These are phyloP conservation scores for Chouioia cunea DNA, from an alignment of 2,888 invertebrate species.

Conservation along the genomic window DNA sequence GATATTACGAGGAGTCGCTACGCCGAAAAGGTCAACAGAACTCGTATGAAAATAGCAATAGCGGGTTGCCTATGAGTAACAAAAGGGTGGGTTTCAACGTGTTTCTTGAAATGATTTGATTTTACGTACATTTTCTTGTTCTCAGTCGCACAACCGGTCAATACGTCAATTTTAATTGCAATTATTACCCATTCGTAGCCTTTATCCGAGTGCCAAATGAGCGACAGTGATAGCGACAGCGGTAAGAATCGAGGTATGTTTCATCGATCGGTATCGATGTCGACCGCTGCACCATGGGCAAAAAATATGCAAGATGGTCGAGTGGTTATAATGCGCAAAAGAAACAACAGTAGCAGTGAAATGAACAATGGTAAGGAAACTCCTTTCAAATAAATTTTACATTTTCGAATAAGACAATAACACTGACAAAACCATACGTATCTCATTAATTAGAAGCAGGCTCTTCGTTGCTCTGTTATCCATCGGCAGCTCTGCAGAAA, in stretches of 20 bases:
- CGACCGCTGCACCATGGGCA: conserved; percentile 76
- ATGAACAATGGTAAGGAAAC: conserved; percentile 69
- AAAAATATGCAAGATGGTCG: conserved; percentile 73
- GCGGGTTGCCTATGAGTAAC: conserved; percentile 55
- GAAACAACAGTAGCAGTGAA: conserved; percentile 81
- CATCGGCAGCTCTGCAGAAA: conserved; percentile 87
- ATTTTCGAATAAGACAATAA: background rate
- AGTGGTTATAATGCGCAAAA: conserved; percentile 74
- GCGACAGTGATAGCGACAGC: conserved; percentile 71
- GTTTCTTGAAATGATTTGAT: no score
- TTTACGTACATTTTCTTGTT: no score
- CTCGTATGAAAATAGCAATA: conserved; percentile 57
- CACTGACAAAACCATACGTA: conserved; percentile 4
- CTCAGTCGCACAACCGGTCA: no score
- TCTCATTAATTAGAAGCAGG: conserved; percentile 74
- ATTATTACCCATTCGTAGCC: conserved; percentile 63
- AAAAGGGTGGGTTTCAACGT: conserved; percentile 65
- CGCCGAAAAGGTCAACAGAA: conserved; percentile 68
- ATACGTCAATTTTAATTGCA: background rate
- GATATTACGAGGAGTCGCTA: conserved; percentile 69
- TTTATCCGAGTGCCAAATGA: conserved; percentile 71
- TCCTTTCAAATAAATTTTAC: conserved; percentile 9
- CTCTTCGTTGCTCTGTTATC: conserved; percentile 87
- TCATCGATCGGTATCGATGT: conserved; percentile 91
- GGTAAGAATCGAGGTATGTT: conserved; percentile 75